phyloP scores from a whole-genome alignment of 1,140 invertebrate species.

The Lasioglossum albipes region DNA sequence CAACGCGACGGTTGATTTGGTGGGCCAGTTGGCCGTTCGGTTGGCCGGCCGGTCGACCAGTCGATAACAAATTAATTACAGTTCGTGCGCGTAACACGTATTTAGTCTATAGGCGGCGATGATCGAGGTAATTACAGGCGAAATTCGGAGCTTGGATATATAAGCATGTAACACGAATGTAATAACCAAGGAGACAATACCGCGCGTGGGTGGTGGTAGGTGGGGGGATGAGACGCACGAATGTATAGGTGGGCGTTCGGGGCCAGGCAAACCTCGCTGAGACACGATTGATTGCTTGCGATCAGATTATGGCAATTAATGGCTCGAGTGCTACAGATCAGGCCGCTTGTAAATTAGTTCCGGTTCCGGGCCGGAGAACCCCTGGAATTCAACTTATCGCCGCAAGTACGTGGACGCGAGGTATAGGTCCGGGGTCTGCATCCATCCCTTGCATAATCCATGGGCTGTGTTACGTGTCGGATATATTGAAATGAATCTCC shows the following conservation, averaged over 20 bases:
- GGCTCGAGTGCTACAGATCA: slow-evolving; percentile 57
- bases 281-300: slow-evolving; percentile 61
- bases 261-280: slow-evolving; percentile 38
- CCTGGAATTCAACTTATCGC: slow-evolving; percentile 64
- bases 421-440: slow-evolving; percentile 23
- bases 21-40: background rate
- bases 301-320: slow-evolving; percentile 68
- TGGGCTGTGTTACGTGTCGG: background rate
- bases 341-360: slow-evolving; percentile 64
- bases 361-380: slow-evolving; percentile 57
- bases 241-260: slow-evolving; percentile 12
- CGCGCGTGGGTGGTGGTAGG: background rate
- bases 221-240: background rate
- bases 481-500: background rate
- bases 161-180: slow-evolving; percentile 62
- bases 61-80: slow-evolving; percentile 66
- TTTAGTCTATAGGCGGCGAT: slow-evolving; percentile 53
- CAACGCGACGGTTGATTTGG: no score
- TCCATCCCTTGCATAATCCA: slow-evolving; percentile 22
- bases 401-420: slow-evolving; percentile 55
- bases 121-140: slow-evolving; percentile 63
- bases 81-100: slow-evolving; percentile 41
- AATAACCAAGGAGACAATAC: slow-evolving; percentile 62
- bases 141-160: slow-evolving; percentile 50
- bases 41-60: background rate